Percentiles rank a stretch among this genome's conserved stretches.
phyloP scores from a whole-genome alignment of 2,797 vertebrate species.

The Sebastolobus alascanus region DNA sequence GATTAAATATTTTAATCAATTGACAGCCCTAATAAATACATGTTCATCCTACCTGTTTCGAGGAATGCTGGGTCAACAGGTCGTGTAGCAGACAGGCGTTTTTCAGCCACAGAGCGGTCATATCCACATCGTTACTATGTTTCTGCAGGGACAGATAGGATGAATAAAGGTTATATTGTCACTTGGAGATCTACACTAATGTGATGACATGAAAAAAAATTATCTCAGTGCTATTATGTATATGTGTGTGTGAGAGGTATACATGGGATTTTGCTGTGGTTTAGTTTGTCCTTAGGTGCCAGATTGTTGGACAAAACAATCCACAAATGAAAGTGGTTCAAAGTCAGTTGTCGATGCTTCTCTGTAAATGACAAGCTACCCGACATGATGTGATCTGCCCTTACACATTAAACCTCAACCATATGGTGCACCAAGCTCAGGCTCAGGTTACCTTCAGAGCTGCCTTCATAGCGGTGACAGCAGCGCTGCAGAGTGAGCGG shows the following conservation, averaged over 20 bases:
- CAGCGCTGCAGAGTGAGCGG: constrained; percentile 72
- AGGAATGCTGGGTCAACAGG: constrained; percentile 83
- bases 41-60: constrained; percentile 65
- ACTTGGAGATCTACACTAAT: background rate
- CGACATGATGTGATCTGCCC: constrained; percentile 34
- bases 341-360: constrained; percentile 27
- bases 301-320: constrained; percentile 3
- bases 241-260: background rate
- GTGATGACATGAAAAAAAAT: background rate
- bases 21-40: too few species aligned
- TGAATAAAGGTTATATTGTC: background rate
- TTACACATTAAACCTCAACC: constrained; percentile 29
- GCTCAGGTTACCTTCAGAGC: constrained; percentile 84
- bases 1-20: too few species aligned
- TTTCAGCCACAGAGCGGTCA: constrained; percentile 86
- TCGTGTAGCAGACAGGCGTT: constrained; percentile 83
- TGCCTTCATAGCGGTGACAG: constrained; percentile 81
- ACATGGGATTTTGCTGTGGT: background rate
- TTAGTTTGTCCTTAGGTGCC: background rate
- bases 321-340: constrained; percentile 31
- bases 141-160: constrained; percentile 73
- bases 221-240: background rate
- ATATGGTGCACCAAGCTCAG: constrained; percentile 31
- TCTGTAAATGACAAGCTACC: constrained; percentile 10
- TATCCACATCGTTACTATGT: constrained; percentile 74